Base-by-base conservation (phyloP, 2,113 vertebrate species). In the Psittacula cyanocephala region DNA sequence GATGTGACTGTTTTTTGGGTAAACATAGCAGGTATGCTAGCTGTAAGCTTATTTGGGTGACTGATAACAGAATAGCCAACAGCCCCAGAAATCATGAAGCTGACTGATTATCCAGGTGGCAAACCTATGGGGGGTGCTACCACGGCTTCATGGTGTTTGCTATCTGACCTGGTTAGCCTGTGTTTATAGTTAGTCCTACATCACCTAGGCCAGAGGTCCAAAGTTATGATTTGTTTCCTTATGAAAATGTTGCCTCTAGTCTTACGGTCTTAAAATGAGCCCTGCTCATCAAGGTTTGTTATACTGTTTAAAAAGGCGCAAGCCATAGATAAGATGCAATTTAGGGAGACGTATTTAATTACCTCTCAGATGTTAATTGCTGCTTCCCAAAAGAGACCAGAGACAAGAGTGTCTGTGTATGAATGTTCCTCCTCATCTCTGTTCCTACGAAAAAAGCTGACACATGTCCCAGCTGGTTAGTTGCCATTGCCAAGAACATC, bases 401-500 rank as follows among this genome's bases (percentile, higher is more conserved):
- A 95, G 81, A 94, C 88, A 90, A 96, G 94, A 95, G 71, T 91
- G 86, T 90, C 25, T 93, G 85, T 76, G 59, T 71, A 70, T 93
- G 92, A 96, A 94, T 86, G 95, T 96, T 94, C 68, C 92, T 95
- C 92, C 82, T 95, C 94, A 85, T 49, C 80, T 93, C 82, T 76
- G 90, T 91, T 91, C 90, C 91, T 44, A 15, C 4, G 90, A 94
- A 94, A 94, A 95, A 81, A 93, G 92, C 94, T 96, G 95, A 89
- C 95, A 96, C 86, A 76, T 4, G 35, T 94, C 94, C 94, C 96
- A 97, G 96, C 88, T 97, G 94, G 94, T 91, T 91, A 39, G 92
- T n/a, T 94, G 91, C 96, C 94, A 97, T 83, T 97, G 95, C 96
- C 95, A 96, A 95, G 88, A 93, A 94, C 94, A 96, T 95, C 92